Conservation (phyloP, 2,113 vertebrate species). For the Thalassarche chlororhynchos region DNA sequence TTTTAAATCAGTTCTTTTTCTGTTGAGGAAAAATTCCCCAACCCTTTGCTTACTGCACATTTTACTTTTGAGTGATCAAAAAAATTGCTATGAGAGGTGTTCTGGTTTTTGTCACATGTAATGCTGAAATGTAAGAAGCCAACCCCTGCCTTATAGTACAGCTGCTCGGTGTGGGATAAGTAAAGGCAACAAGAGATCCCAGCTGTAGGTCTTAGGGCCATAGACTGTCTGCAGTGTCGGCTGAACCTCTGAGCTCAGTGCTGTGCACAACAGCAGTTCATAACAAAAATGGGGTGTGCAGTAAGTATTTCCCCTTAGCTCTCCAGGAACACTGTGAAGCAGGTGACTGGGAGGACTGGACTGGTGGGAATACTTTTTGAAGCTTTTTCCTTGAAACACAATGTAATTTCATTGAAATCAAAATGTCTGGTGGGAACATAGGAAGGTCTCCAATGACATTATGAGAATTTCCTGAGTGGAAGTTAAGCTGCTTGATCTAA, state of each 20-base stretch:
- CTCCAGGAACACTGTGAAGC: not conserved
- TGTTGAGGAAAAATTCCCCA: not conserved
- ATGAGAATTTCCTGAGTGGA: not conserved
- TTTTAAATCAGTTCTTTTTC: not conserved
- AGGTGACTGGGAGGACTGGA: not conserved
- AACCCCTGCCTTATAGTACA: not conserved
- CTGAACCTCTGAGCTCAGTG: not conserved
- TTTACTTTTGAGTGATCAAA: not conserved
- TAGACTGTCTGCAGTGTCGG: not conserved
- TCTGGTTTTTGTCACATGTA: not conserved
- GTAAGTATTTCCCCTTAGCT: not conserved
- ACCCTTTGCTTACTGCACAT: not conserved
- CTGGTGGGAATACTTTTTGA: not conserved
- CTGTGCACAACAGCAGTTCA: not conserved
- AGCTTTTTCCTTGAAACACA: not conserved
- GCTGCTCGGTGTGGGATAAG: not conserved
- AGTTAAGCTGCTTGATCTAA: not conserved
- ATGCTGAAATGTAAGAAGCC: not conserved
- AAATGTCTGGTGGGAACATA: not conserved
- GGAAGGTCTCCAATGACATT: not conserved
- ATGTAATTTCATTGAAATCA: not conserved
- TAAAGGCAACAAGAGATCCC: not conserved
- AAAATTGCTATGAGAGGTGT: not conserved
- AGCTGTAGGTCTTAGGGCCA: not conserved
- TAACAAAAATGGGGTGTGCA: not conserved